phyloP scores from a whole-genome alignment of 2,888 invertebrate species.

The Diadegma fenestrale region DNA sequence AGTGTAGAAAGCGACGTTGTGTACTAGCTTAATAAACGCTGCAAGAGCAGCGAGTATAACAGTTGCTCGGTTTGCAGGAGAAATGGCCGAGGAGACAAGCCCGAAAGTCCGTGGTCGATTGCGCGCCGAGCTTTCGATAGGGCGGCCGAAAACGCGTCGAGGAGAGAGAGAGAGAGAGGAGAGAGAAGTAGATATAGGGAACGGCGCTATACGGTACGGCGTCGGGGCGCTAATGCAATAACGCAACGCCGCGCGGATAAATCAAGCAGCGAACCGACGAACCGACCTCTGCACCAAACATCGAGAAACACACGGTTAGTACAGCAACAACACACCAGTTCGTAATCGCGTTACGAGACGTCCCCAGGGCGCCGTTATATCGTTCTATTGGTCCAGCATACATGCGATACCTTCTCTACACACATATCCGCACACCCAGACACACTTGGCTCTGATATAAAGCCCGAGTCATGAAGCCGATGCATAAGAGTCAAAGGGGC shows the following conservation, averaged over 20 bases:
- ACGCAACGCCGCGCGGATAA: slow-evolving; percentile 81
- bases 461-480: not conserved
- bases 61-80: slow-evolving; percentile 31
- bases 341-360: slow-evolving; percentile 81
- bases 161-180: slow-evolving; percentile 36
- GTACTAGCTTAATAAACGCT: not conserved
- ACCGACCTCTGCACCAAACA: slow-evolving; percentile 70
- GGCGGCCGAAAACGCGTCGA: slow-evolving; percentile 51
- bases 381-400: slow-evolving; percentile 67
- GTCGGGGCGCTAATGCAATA: slow-evolving; percentile 83
- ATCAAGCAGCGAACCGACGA: slow-evolving; percentile 80
- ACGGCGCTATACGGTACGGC: slow-evolving; percentile 64
- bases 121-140: slow-evolving; percentile 16
- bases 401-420: slow-evolving; percentile 44
- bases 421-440: not conserved
- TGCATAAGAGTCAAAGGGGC: slow-evolving; percentile 14
- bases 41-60: not conserved
- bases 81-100: slow-evolving; percentile 8
- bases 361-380: slow-evolving; percentile 82
- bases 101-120: slow-evolving; percentile 52
- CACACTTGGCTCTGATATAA: not conserved
- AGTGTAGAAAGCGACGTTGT: not conserved
- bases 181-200: slow-evolving; percentile 39
- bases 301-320: slow-evolving; percentile 41
- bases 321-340: slow-evolving; percentile 69